A percentile compares a stretch with the other conserved stretches of the same genome.
phyloP scores from a whole-genome alignment of 2,797 vertebrate genomes.

The Fistularia tabacaria region DNA sequence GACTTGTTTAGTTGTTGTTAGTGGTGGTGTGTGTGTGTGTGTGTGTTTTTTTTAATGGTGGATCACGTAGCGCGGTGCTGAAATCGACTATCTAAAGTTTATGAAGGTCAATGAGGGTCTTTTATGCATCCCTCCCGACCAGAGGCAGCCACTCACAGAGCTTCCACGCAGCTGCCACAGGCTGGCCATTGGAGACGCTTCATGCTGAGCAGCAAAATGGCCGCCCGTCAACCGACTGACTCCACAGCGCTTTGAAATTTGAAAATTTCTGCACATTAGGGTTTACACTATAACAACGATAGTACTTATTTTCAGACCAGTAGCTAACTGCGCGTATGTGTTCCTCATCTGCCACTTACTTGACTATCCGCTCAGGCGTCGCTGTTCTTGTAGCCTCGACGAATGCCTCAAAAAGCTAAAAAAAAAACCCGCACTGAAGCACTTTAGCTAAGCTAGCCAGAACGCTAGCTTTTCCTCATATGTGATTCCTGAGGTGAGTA shows the following conservation, averaged over 20 bases:
- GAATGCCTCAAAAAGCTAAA: constrained; percentile 93
- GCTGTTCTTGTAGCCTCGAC: constrained; percentile 88
- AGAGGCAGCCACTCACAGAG: constrained; percentile 54
- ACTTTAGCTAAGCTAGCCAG: constrained; percentile 88
- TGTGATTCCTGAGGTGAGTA: constrained; percentile 91
- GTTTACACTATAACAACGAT: constrained; percentile 67
- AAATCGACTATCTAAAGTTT: constrained; percentile 28
- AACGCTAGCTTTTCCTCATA: constrained; percentile 74
- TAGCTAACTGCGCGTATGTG: constrained; percentile 44
- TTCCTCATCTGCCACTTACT: constrained; percentile 47
- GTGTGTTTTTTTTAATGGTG: no score
- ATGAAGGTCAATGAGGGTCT: constrained; percentile 49
- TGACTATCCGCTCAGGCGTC: constrained; percentile 66
- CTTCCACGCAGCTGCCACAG: constrained; percentile 51
- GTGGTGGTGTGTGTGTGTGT: no score
- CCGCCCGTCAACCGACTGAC: constrained; percentile 79
- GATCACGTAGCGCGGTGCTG: no score
- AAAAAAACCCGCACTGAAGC: constrained; percentile 95
- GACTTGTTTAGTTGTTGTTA: no score
- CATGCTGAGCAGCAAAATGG: constrained; percentile 82
- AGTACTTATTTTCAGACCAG: constrained; percentile 60
- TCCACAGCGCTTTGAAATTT: constrained; percentile 78
- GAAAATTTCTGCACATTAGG: constrained; percentile 70
- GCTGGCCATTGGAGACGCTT: constrained; percentile 66
- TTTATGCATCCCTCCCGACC: constrained; percentile 45